phyloP scores from a whole-genome alignment of 2,888 invertebrate genomes.

The Rhopalosiphum nymphaeae region DNA sequence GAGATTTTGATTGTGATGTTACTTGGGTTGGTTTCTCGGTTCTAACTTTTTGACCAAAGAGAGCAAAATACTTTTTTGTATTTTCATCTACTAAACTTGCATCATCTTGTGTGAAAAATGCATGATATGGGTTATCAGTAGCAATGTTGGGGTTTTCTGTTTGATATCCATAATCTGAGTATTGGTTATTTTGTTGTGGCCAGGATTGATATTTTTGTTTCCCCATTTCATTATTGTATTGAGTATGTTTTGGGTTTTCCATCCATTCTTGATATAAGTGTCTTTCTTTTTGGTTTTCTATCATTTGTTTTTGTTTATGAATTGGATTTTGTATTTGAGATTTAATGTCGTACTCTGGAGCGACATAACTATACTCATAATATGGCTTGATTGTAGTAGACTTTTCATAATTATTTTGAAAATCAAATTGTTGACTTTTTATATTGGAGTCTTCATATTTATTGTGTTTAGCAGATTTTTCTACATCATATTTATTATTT shows the following conservation, averaged over 20 bases:
- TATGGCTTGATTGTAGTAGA: slow-evolving; percentile 53
- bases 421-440: slow-evolving; percentile 34
- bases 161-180: slow-evolving; percentile 40
- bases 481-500: slow-evolving; percentile 55
- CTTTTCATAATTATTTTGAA: slow-evolving; percentile 46
- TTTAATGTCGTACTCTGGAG: slow-evolving; percentile 66
- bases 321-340: slow-evolving; percentile 52
- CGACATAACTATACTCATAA: slow-evolving; percentile 66
- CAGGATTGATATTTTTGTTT: slow-evolving; percentile 25
- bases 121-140: slow-evolving; percentile 73
- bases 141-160: slow-evolving; percentile 49
- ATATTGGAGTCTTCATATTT: slow-evolving; percentile 27
- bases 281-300: slow-evolving; percentile 40
- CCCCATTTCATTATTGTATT: slow-evolving; percentile 20
- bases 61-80: slow-evolving; percentile 81
- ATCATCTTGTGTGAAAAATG: slow-evolving; percentile 79
- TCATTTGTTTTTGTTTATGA: background rate
- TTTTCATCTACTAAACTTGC: slow-evolving; percentile 79
- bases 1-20: slow-evolving; percentile 66
- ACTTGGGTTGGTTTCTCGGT: slow-evolving; percentile 65
- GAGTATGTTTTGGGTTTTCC: slow-evolving; percentile 41
- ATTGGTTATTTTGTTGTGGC: slow-evolving; percentile 56
- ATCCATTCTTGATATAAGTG: slow-evolving; percentile 40
- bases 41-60: slow-evolving; percentile 79
- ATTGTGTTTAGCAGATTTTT: slow-evolving; percentile 46